phyloP scores from a whole-genome alignment of 2,113 vertebrate genomes.

The Dromas ardeola region DNA sequence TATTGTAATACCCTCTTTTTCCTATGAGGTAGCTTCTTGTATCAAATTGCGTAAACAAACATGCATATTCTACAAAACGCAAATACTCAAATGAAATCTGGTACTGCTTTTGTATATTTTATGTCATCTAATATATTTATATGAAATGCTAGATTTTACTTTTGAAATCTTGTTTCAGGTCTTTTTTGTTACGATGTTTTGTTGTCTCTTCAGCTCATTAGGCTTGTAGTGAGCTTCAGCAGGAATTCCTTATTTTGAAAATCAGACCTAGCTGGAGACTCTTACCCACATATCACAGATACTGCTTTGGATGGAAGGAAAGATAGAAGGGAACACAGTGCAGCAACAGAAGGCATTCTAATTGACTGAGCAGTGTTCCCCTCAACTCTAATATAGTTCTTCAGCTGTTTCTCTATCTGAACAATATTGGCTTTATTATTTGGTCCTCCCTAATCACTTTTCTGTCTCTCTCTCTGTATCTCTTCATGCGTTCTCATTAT shows the following conservation, averaged over 20 bases:
- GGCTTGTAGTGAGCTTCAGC: neutral
- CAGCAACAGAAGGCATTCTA: neutral
- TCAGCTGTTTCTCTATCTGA: neutral
- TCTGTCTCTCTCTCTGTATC: neutral
- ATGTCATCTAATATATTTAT: neutral
- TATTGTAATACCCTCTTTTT: neutral
- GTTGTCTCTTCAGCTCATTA: neutral
- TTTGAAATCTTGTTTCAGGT: neutral
- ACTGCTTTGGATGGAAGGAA: neutral
- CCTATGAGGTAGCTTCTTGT: neutral
- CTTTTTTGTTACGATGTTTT: neutral
- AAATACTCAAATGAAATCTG: neutral
- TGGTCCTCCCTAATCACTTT: neutral
- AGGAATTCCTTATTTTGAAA: neutral
- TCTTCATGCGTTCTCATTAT: neutral
- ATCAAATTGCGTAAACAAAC: neutral
- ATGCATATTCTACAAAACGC: neutral
- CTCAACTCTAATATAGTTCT: neutral
- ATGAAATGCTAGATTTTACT: neutral
- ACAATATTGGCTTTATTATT: neutral
- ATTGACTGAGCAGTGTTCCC: neutral
- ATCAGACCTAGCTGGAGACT: neutral
- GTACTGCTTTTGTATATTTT: neutral
- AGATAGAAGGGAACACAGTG: neutral
- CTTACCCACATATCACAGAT: neutral